Conservation (phyloP, 2,797 vertebrate species). For the Takifugu ocellatus region DNA sequence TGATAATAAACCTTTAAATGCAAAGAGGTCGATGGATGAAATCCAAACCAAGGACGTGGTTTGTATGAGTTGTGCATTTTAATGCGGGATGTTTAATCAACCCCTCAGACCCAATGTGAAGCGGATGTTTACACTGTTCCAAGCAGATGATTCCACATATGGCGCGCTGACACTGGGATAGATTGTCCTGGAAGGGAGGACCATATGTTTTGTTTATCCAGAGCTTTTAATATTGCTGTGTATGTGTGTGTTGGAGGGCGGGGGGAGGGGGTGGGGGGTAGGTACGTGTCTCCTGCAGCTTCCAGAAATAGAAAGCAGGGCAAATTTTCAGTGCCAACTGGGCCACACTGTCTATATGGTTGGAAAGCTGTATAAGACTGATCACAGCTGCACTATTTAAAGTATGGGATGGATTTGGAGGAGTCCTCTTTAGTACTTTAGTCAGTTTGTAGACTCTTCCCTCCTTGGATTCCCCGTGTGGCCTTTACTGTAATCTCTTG, state of each 20-base stretch:
- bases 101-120: too few species aligned
- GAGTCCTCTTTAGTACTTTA: not conserved
- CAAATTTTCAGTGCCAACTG: constrained; percentile 56
- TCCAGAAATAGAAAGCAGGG: constrained; percentile 71
- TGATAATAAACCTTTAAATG: too few species aligned
- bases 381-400: constrained; percentile 8
- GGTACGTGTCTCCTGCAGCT: constrained; percentile 50
- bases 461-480: constrained; percentile 21
- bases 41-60: too few species aligned
- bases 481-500: constrained; percentile 62
- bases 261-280: constrained; percentile 12
- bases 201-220: constrained; percentile 43
- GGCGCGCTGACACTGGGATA: constrained; percentile 13
- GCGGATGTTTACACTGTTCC: not conserved
- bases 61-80: too few species aligned
- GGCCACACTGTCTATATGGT: constrained; percentile 16
- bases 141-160: constrained; percentile 14
- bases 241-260: constrained; percentile 7
- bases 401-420: not conserved
- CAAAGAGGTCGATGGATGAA: too few species aligned
- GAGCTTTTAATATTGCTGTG: constrained; percentile 53
- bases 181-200: constrained; percentile 52
- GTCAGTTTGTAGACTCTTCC: constrained; percentile 11
- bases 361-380: constrained; percentile 1
- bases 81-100: too few species aligned